Conservation (phyloP, 1,140 invertebrate genomes). For the Caenorhabditis briggsae region DNA sequence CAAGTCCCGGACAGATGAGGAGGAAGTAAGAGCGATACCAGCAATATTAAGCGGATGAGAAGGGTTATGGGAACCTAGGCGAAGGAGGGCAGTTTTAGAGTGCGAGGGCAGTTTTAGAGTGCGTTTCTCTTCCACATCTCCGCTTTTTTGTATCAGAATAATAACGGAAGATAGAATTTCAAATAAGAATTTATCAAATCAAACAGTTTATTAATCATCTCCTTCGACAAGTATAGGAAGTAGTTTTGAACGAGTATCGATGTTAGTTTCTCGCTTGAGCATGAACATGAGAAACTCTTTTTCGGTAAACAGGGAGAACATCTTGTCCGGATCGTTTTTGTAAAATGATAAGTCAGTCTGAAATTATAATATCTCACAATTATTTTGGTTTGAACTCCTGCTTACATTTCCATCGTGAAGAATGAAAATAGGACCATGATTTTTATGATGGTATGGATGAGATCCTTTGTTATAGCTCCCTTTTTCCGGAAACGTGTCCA, state of each 20-base stretch:
- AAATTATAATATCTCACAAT: neutral
- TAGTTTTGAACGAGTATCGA: neutral
- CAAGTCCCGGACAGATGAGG: too few relatives aligned
- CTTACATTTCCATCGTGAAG: slow-evolving; percentile 15
- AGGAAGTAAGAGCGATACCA: too few relatives aligned
- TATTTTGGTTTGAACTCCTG: neutral
- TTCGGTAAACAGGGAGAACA: slow-evolving; percentile 6
- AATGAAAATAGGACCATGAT: slow-evolving; percentile 31
- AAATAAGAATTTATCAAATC: too few relatives aligned
- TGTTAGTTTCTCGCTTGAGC: slow-evolving; percentile 18
- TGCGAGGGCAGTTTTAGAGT: too few relatives aligned
- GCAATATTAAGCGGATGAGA: too few relatives aligned
- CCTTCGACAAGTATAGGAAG: slow-evolving; percentile 13
- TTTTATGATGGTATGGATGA: slow-evolving; percentile 33
- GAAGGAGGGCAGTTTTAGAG: too few relatives aligned
- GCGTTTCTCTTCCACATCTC: too few relatives aligned
- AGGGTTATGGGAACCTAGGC: too few relatives aligned
- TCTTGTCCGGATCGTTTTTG: neutral
- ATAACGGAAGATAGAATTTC: too few relatives aligned
- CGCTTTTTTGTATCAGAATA: too few relatives aligned
- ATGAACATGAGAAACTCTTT: neutral
- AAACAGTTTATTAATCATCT: neutral
- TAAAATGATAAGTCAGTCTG: neutral
- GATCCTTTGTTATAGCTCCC: neutral
- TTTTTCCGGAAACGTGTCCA: slow-evolving; percentile 16